Evolutionary conservation across 2,888 invertebrate species (phyloP).

Genomic region (Nudaria mundana): DNA sequence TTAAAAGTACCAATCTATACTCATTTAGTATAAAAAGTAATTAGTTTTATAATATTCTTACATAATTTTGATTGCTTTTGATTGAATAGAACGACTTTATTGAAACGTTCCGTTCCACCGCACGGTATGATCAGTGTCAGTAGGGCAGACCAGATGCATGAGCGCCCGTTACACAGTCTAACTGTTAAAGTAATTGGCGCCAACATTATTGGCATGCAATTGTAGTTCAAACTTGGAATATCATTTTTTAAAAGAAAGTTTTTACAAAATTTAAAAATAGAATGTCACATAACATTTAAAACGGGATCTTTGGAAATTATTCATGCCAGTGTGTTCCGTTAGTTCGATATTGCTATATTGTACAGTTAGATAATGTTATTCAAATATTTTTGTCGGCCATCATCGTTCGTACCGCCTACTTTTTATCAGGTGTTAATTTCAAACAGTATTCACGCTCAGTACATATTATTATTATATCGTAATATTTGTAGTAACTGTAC

Average conservation of each 20-base stretch:
- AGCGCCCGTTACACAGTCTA: constrained; percentile 67
- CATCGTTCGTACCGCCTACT: constrained; percentile 30
- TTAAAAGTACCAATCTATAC: too few relatives aligned
- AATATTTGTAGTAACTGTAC: constrained; percentile 27
- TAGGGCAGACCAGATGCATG: constrained; percentile 69
- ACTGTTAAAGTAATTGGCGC: constrained; percentile 69
- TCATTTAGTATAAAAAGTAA: too few relatives aligned
- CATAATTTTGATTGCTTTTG: too few relatives aligned
- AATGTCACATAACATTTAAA: constrained; percentile 4
- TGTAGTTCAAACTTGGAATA: constrained; percentile 38
- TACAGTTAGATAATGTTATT: constrained; percentile 48
- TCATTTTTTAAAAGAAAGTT: background rate
- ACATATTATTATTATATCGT: constrained; percentile 19
- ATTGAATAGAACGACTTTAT: constrained; percentile 39
- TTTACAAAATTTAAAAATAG: background rate
- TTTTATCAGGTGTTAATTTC: constrained; percentile 39
- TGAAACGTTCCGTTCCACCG: constrained; percentile 47
- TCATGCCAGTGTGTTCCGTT: constrained; percentile 41
- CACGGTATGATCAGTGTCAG: constrained; percentile 67
- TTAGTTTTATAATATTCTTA: too few relatives aligned
- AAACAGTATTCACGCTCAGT: constrained; percentile 34
- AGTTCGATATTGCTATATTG: constrained; percentile 38
- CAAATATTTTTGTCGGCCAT: constrained; percentile 40
- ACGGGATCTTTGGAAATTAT: constrained; percentile 7
- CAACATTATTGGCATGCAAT: constrained; percentile 56